Evolutionary conservation across 2,797 vertebrate species (phyloP), one percentile per base, ranked within the genome.

Genomic region (Kryptolebias ocellatus): DNA sequence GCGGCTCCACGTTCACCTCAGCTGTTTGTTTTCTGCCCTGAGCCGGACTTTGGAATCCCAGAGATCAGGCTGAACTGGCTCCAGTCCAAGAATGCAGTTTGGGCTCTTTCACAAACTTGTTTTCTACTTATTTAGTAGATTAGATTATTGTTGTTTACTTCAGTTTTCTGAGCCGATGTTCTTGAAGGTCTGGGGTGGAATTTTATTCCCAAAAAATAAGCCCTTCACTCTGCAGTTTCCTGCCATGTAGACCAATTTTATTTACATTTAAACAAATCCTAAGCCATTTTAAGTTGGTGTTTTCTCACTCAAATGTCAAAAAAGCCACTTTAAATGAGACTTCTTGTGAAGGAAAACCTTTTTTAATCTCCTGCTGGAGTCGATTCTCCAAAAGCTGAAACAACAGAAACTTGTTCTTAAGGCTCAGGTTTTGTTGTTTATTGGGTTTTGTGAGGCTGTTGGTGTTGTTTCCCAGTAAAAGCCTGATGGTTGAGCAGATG

Each of bases 11-110:
- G 5, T 34, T 34, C 31, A 34, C 31, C 4, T 34, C 31, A 34
- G 24, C 24, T 24, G 44, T 2, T 42, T 9, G 52, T 59, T 74
- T 70, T 60, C 60, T 49, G 55, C 52, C 34, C 39, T 11, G 52
- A 59, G 0, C 31, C 67, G 72, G 67, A 79, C 69, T 75, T 83
- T 70, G 61, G 68, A 77, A 53, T 31, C 37, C 16, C 34, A 12
- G 12, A 28, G 44, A 9, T 8, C 31, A 44, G 50, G 29, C 9
- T 31, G 15, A 60, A 45, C 50, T 5, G 47, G 50, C 66, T 42
- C 50, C 52, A 46, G 59, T 34, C 63, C 63, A 63, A 24, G 28
- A 47, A 58, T 53, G 63, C 51, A 56, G 64, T n/a, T 0, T 4
- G 2, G 2, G n/a, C 4, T 42, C 6, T 24, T 62, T 61, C 16